Conservation (phyloP, 2,797 vertebrate genomes). For the Sciaenops ocellatus region DNA sequence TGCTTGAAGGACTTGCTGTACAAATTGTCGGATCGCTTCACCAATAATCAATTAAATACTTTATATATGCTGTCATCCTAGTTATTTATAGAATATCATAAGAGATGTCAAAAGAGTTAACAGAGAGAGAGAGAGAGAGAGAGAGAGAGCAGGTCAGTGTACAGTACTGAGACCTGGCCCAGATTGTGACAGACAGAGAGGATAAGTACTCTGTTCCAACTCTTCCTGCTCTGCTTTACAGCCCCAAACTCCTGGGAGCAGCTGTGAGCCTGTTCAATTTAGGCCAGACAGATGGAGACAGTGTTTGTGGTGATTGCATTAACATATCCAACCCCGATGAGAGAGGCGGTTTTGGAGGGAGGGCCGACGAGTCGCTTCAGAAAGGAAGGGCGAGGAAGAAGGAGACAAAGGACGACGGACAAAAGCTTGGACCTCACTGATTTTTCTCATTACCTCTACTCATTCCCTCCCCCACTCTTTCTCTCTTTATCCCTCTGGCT, state of each 20-base stretch:
- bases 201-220: slow-evolving; percentile 55
- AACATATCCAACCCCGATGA: slow-evolving; percentile 77
- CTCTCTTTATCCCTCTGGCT: slow-evolving; percentile 15
- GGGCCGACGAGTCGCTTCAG: slow-evolving; percentile 34
- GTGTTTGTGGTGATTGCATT: slow-evolving; percentile 85
- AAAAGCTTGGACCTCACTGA: slow-evolving; percentile 59
- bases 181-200: slow-evolving; percentile 21
- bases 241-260: slow-evolving; percentile 74
- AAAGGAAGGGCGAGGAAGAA: slow-evolving; percentile 41
- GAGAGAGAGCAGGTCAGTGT: slow-evolving; percentile 15
- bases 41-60: background rate
- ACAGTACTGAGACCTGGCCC: slow-evolving; percentile 25
- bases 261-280: slow-evolving; percentile 83
- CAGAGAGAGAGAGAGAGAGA: background rate
- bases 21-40: background rate
- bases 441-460: slow-evolving; percentile 63
- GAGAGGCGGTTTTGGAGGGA: slow-evolving; percentile 62
- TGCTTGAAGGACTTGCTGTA: no score
- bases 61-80: background rate
- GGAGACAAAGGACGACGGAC: slow-evolving; percentile 65
- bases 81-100: background rate
- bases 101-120: background rate
- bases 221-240: slow-evolving; percentile 66
- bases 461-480: slow-evolving; percentile 19
- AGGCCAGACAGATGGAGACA: slow-evolving; percentile 83